These are phyloP conservation scores for Meteorus cinctellus DNA, from an alignment of 2,888 invertebrate genomes.

Conservation along the genomic window DNA sequence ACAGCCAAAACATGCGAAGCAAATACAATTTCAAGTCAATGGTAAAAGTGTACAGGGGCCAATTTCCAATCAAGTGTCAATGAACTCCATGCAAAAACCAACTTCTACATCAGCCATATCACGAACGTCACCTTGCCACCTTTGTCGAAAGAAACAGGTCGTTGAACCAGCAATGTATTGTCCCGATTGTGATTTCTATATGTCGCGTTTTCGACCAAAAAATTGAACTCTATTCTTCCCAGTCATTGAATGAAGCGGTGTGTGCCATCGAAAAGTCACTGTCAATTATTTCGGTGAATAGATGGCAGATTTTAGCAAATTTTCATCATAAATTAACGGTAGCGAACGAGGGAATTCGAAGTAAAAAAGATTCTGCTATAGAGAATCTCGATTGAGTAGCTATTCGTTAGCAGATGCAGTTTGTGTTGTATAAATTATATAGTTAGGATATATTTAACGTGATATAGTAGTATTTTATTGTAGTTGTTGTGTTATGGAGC, in stretches of 20 bases:
- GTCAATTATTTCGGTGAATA: constrained; percentile 13
- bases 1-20: constrained; percentile 77
- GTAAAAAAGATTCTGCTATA: too few species aligned
- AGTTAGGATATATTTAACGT: not conserved
- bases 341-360: not conserved
- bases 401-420: not conserved
- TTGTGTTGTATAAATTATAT: not conserved
- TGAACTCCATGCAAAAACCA: constrained; percentile 83
- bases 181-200: constrained; percentile 93
- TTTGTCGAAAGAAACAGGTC: constrained; percentile 90
- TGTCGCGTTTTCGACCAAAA: constrained; percentile 87
- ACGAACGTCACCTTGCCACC: constrained; percentile 84
- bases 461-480: constrained; percentile 1
- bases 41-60: constrained; percentile 78
- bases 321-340: not conserved
- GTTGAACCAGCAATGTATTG: constrained; percentile 88
- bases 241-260: not conserved
- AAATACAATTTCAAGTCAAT: constrained; percentile 83
- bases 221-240: constrained; percentile 65
- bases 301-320: not conserved
- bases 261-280: constrained; percentile 28
- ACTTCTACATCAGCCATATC: constrained; percentile 54
- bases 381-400: too few species aligned
- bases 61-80: constrained; percentile 77
- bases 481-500: constrained; percentile 6